These are phyloP conservation scores for Byasa hedistus DNA, from an alignment of 2,888 invertebrate species.

Conservation along the genomic window DNA sequence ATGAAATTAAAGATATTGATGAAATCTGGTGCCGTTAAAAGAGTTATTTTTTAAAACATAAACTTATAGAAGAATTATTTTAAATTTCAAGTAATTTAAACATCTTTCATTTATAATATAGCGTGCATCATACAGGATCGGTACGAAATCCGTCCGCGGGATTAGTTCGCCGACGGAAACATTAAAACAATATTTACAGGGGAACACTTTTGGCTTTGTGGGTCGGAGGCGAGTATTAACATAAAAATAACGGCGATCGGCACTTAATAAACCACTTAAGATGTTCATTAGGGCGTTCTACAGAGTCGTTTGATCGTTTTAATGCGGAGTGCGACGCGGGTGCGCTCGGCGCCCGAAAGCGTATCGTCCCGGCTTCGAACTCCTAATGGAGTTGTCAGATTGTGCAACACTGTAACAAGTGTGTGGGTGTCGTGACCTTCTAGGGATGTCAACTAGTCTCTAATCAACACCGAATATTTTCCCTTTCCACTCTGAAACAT, in stretches of 20 bases:
- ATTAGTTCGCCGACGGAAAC: slow-evolving; percentile 14
- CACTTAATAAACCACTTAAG: slow-evolving; percentile 78
- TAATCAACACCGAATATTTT: background rate
- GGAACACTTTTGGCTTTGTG: slow-evolving; percentile 47
- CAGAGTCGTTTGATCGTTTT: slow-evolving; percentile 68
- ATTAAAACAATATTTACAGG: slow-evolving; percentile 35
- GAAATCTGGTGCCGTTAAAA: too few species aligned
- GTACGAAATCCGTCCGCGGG: background rate
- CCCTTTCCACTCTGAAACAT: background rate
- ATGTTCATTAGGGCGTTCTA: slow-evolving; percentile 70
- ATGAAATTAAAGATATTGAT: too few species aligned
- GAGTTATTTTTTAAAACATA: too few species aligned
- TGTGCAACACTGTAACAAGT: slow-evolving; percentile 65
- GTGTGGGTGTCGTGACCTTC: slow-evolving; percentile 50
- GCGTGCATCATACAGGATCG: background rate
- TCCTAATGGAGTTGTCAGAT: slow-evolving; percentile 73
- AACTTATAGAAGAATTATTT: too few species aligned
- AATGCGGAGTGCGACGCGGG: slow-evolving; percentile 58
- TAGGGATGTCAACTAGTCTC: slow-evolving; percentile 47
- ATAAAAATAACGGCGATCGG: slow-evolving; percentile 74
- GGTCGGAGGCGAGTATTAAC: slow-evolving; percentile 56
- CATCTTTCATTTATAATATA: too few species aligned
- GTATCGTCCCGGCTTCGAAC: slow-evolving; percentile 48
- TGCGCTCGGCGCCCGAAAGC: slow-evolving; percentile 41
- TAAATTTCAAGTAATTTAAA: too few species aligned